Conservation (phyloP, 2,797 vertebrate genomes). For the Glossophaga mutica region DNA sequence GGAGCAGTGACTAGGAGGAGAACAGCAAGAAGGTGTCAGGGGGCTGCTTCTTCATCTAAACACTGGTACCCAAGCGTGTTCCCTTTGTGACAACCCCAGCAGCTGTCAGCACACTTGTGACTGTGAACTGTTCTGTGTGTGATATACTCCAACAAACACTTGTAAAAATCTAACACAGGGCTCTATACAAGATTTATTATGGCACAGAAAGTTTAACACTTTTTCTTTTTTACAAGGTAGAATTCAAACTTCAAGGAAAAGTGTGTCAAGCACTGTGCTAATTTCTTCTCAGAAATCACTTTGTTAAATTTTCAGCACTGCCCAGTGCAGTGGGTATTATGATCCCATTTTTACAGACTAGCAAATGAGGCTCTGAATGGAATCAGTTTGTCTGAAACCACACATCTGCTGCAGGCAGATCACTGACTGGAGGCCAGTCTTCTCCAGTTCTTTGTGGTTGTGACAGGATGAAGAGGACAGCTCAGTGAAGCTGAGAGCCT, state of each 20-base stretch:
- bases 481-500: rapidly evolving
- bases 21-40: neutral
- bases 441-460: rapidly evolving
- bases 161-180: neutral
- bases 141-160: neutral
- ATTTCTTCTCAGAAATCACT: neutral
- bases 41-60: neutral
- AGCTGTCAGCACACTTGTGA: neutral
- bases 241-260: neutral
- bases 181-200: neutral
- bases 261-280: neutral
- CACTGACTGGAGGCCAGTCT: neutral
- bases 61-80: neutral
- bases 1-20: neutral
- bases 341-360: neutral
- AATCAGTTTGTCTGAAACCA: neutral
- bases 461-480: neutral
- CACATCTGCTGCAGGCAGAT: no score
- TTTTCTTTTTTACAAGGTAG: neutral
- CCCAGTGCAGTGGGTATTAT: no score
- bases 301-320: neutral
- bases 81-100: neutral
- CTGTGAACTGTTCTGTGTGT: neutral
- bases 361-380: neutral
- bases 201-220: neutral